Evolutionary conservation across 2,797 vertebrate genomes (phyloP), one percentile per base, ranked within the genome.

Genomic region (Gephyroberyx darwinii): DNA sequence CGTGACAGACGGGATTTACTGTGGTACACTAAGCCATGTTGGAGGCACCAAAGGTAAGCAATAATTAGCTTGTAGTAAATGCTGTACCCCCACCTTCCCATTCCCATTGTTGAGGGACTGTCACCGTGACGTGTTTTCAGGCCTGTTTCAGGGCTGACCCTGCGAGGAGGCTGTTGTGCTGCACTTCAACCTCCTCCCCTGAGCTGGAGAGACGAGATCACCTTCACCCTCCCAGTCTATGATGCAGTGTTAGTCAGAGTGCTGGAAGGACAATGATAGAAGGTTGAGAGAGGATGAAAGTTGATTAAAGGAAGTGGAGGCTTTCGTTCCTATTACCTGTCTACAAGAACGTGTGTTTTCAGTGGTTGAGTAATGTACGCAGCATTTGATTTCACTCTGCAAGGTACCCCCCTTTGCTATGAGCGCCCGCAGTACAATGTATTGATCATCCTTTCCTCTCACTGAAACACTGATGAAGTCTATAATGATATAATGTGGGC

Each of bases 151-250:
- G 72, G 57, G 63, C 77, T 55, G 77, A 64, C 60, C 48, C 60
- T 65, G 79, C 55, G 45, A 78, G 80, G 75, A 71, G 79, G 53
- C 89, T 86, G 55, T 58, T 87, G 90, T 93, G 84, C 83, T 53
- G 75, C 79, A 69, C 80, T 88, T 89, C 77, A 72, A 84, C 88
- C 78, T 84, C 88, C 84, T 91, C 83, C 84, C 83, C 86, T 92
- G 77, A 94, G 93, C 94, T 95, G 95, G 91, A 93, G 91, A 93
- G 73, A 78, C 84, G 75, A 95, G 94, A 96, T 78, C 82, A 86
- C 82, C 91, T 92, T 92, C 85, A 80, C 63, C 61, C 74, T 79
- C 79, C 84, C 90, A 90, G 93, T 89, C 90, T 80, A 82, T 93
- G 86, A 92, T 80, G 90, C 87, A 86, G 88, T 89, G 83, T 71